Percentiles rank a stretch among this genome's conserved stretches.
These are phyloP conservation scores for Microctenopoma stevenorrisi DNA, from an alignment of 2,797 vertebrate genomes.

Conservation along the genomic window DNA sequence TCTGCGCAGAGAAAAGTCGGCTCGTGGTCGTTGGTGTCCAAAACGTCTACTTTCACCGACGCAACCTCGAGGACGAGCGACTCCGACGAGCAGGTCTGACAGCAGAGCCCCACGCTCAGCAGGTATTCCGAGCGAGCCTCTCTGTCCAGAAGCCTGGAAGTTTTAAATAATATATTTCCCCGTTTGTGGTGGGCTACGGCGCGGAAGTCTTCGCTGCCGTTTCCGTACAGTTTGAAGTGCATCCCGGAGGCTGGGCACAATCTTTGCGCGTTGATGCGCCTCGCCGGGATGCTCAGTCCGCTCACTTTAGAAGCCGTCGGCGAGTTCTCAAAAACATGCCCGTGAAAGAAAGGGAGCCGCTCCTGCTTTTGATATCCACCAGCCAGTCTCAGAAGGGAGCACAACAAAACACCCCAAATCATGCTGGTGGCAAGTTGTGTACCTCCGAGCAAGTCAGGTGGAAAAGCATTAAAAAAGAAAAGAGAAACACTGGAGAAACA, in stretches of 20 bases:
- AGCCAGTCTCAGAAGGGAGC: slow-evolving; percentile 71
- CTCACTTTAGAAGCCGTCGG: slow-evolving; percentile 86
- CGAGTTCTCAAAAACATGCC: slow-evolving; percentile 89
- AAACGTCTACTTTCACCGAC: slow-evolving; percentile 85
- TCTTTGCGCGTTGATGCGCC: slow-evolving; percentile 85
- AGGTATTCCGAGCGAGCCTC: slow-evolving; percentile 84
- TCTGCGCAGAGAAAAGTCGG: slow-evolving; percentile 81
- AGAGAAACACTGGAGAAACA: slow-evolving; percentile 49
- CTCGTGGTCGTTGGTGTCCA: slow-evolving; percentile 90
- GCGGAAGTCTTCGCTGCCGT: slow-evolving; percentile 85
- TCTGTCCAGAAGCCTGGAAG: slow-evolving; percentile 84
- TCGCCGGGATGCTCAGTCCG: slow-evolving; percentile 86
- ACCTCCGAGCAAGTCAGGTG: slow-evolving; percentile 47
- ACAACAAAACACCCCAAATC: slow-evolving; percentile 78
- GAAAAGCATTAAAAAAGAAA: slow-evolving; percentile 53
- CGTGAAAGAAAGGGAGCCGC: slow-evolving; percentile 83
- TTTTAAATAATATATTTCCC: slow-evolving; percentile 86
- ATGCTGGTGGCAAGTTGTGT: slow-evolving; percentile 74
- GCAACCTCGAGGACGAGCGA: slow-evolving; percentile 75
- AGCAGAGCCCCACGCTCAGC: slow-evolving; percentile 83
- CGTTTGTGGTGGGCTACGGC: slow-evolving; percentile 85
- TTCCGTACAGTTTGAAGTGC: slow-evolving; percentile 86
- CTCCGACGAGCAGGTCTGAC: slow-evolving; percentile 75
- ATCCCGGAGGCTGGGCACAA: slow-evolving; percentile 85
- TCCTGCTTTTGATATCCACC: slow-evolving; percentile 73